Percentiles rank a stretch among this genome's conserved stretches.
Evolutionary conservation across 2,888 invertebrate genomes (phyloP).

Genomic region (Andricus curvator): DNA sequence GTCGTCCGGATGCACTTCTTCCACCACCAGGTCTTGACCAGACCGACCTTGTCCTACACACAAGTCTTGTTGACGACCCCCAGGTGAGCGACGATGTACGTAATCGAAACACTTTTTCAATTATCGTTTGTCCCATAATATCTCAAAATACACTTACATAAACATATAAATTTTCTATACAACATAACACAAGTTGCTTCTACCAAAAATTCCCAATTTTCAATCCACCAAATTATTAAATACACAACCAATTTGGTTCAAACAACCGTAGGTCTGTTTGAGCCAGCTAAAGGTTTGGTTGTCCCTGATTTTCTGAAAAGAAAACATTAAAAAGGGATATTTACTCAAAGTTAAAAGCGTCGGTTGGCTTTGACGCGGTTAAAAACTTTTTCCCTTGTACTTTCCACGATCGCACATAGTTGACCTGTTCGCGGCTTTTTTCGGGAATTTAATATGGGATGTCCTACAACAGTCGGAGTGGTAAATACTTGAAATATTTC

Average conservation of each 20-base stretch:
- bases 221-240: too few species aligned
- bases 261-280: too few species aligned
- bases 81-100: slow-evolving; percentile 78
- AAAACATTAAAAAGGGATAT: background rate
- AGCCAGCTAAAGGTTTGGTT: too few species aligned
- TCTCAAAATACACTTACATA: background rate
- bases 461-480: slow-evolving; percentile 38
- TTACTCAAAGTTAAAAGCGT: background rate
- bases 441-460: slow-evolving; percentile 43
- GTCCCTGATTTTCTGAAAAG: too few species aligned
- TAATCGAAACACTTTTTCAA: slow-evolving; percentile 66
- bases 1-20: slow-evolving; percentile 75
- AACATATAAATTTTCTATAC: background rate
- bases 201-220: too few species aligned
- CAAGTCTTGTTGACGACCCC: slow-evolving; percentile 77
- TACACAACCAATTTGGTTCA: too few species aligned
- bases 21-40: slow-evolving; percentile 77
- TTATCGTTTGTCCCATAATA: background rate
- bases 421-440: slow-evolving; percentile 34
- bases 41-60: slow-evolving; percentile 76
- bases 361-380: slow-evolving; percentile 47
- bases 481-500: slow-evolving; percentile 26
- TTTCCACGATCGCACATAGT: slow-evolving; percentile 42
- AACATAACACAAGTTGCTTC: background rate
- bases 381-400: slow-evolving; percentile 47